phyloP scores from a whole-genome alignment of 2,797 vertebrate species.

The Eutrigla gurnardus region DNA sequence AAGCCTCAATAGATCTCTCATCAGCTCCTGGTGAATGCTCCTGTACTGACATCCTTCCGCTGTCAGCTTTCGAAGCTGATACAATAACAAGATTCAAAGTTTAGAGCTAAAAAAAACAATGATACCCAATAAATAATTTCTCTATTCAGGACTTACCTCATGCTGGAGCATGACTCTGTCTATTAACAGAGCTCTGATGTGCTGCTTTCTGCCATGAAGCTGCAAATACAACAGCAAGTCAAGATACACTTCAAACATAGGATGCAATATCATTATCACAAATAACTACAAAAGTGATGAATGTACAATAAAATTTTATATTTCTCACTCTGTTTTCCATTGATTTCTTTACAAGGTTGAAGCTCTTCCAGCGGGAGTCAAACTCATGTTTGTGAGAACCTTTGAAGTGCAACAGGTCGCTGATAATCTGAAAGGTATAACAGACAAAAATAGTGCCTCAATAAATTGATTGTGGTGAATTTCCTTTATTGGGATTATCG shows the following conservation, averaged over 20 bases:
- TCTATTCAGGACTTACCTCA: conserved; percentile 83
- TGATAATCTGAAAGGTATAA: conserved; percentile 89
- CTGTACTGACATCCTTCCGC: conserved; percentile 96
- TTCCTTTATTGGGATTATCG: too few relatives aligned
- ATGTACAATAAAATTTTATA: neutral
- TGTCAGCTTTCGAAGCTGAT: conserved; percentile 92
- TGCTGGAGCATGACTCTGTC: conserved; percentile 99
- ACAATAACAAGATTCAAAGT: conserved; percentile 28
- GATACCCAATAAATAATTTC: rapidly evolving
- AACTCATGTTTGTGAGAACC: conserved; percentile 99
- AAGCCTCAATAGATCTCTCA: conserved; percentile 93
- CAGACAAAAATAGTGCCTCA: conserved; percentile 20
- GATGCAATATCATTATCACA: neutral
- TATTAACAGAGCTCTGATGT: conserved; percentile 95
- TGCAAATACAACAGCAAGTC: conserved; percentile 68
- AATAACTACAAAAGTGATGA: neutral
- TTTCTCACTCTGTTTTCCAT: conserved; percentile 97
- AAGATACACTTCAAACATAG: neutral
- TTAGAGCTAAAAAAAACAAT: conserved; percentile 13
- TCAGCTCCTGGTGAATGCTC: conserved; percentile 92
- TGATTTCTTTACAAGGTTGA: conserved; percentile 97
- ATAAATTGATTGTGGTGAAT: too few relatives aligned
- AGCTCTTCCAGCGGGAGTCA: conserved; percentile 98
- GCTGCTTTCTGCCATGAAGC: conserved; percentile 96
- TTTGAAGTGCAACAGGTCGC: conserved; percentile 95